Conservation (phyloP, 1,140 invertebrate species). For the Penaeus chinensis region DNA sequence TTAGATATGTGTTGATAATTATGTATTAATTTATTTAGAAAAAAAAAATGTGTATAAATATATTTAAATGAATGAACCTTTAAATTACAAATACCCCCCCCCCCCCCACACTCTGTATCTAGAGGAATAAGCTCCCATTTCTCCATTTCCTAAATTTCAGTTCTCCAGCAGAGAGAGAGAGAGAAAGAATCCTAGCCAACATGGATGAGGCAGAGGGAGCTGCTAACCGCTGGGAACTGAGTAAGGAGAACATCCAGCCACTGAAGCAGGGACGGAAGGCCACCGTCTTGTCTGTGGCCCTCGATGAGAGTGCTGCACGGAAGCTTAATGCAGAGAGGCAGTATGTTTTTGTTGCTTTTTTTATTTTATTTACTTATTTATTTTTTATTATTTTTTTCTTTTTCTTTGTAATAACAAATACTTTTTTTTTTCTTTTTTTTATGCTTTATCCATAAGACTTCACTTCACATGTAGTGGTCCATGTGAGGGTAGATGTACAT, state of each 20-base stretch:
- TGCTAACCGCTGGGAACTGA: slow-evolving; percentile 69
- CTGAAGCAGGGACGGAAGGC: slow-evolving; percentile 81
- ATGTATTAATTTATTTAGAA: too few relatives aligned
- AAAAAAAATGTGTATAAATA: too few relatives aligned
- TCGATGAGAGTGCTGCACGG: slow-evolving; percentile 73
- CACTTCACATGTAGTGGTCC: background rate
- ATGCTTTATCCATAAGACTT: too few relatives aligned
- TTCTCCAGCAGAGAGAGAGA: too few relatives aligned
- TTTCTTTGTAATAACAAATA: background rate
- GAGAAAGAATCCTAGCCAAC: background rate
- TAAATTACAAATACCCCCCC: too few relatives aligned
- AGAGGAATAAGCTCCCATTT: too few relatives aligned
- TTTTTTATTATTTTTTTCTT: background rate
- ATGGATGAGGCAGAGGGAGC: slow-evolving; percentile 35
- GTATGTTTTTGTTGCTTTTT: slow-evolving; percentile 67
- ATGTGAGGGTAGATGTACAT: background rate
- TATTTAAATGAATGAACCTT: too few relatives aligned
- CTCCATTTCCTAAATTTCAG: too few relatives aligned
- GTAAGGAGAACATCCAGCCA: slow-evolving; percentile 94
- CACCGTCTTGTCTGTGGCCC: slow-evolving; percentile 66
- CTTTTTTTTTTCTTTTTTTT: background rate
- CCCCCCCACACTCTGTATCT: too few relatives aligned
- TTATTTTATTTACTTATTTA: background rate
- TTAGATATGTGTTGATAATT: too few relatives aligned
- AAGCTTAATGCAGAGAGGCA: slow-evolving; percentile 73